These are phyloP conservation scores for Furcifer pardalis DNA, from an alignment of 2,797 vertebrate species.

Conservation along the genomic window DNA sequence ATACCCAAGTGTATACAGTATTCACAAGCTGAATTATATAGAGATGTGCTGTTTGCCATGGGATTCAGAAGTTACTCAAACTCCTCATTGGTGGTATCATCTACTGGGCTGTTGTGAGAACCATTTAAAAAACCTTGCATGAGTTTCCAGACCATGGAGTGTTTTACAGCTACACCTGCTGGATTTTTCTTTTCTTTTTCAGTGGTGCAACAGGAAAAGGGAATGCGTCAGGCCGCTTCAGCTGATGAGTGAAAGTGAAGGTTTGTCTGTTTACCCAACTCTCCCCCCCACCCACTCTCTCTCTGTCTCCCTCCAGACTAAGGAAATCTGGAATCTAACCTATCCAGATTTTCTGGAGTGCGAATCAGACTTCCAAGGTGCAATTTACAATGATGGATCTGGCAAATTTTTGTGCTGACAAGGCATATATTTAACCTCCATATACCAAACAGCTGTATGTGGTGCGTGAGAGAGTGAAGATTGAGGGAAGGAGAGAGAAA, in stretches of 20 bases:
- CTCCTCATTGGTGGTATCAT: background rate
- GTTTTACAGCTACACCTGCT: slow-evolving; percentile 19
- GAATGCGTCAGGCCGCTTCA: background rate
- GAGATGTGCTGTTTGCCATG: too few relatives aligned
- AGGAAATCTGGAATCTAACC: slow-evolving; percentile 22
- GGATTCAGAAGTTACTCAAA: background rate
- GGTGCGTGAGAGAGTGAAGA: background rate
- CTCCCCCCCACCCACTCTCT: too few relatives aligned
- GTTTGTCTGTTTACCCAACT: background rate
- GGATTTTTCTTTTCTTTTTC: slow-evolving; percentile 42
- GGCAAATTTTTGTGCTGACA: slow-evolving; percentile 19
- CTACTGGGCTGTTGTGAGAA: background rate
- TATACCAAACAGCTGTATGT: background rate
- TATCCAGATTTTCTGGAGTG: slow-evolving; percentile 8
- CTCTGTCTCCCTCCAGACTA: slow-evolving; percentile 9
- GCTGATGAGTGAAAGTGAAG: background rate
- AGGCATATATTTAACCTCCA: slow-evolving; percentile 6
- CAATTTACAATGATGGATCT: slow-evolving; percentile 20
- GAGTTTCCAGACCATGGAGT: background rate
- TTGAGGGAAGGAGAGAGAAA: background rate
- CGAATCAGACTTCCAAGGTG: slow-evolving; percentile 7
- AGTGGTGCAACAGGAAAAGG: slow-evolving; percentile 26
- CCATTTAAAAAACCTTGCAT: background rate
- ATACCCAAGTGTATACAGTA: too few relatives aligned
- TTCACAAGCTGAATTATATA: too few relatives aligned